A percentile compares a stretch with the other conserved stretches of the same genome.
Evolutionary conservation across 2,797 vertebrate species (phyloP).

Genomic region (Sus cebifrons): DNA sequence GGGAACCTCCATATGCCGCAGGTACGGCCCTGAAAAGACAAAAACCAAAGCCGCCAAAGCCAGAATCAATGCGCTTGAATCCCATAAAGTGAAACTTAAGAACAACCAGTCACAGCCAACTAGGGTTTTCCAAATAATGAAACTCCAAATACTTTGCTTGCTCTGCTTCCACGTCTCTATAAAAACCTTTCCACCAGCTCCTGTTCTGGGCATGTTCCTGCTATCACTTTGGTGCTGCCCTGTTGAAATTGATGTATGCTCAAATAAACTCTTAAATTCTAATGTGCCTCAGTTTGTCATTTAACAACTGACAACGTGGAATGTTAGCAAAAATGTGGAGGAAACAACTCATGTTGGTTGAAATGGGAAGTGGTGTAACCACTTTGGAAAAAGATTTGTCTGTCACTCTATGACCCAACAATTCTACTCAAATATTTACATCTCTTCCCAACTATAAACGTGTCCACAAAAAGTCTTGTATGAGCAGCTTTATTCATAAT

Average conservation of each 20-base stretch:
- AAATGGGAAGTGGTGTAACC: background rate
- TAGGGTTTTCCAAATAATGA: background rate
- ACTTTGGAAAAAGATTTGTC: slow-evolving; percentile 4
- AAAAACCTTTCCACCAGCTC: background rate
- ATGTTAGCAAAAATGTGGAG: slow-evolving; percentile 34
- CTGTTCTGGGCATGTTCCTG: background rate
- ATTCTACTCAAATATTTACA: background rate
- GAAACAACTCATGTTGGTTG: slow-evolving; percentile 45
- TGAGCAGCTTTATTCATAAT: background rate
- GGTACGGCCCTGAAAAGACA: no score
- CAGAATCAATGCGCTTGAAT: background rate
- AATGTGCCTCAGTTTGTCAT: slow-evolving; percentile 8
- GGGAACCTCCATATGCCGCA: no score
- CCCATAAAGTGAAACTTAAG: background rate
- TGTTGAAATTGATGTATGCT: background rate
- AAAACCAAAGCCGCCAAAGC: background rate
- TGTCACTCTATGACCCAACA: background rate
- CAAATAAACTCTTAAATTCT: background rate
- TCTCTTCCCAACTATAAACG: background rate
- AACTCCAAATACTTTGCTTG: background rate
- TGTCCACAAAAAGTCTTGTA: background rate
- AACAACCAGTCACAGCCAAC: background rate
- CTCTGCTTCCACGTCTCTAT: background rate
- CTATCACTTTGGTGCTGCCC: background rate
- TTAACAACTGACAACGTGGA: background rate